Percentiles rank a stretch among this genome's conserved stretches.
phyloP scores from a whole-genome alignment of 1,140 invertebrate species.

The Araneus ventricosus region DNA sequence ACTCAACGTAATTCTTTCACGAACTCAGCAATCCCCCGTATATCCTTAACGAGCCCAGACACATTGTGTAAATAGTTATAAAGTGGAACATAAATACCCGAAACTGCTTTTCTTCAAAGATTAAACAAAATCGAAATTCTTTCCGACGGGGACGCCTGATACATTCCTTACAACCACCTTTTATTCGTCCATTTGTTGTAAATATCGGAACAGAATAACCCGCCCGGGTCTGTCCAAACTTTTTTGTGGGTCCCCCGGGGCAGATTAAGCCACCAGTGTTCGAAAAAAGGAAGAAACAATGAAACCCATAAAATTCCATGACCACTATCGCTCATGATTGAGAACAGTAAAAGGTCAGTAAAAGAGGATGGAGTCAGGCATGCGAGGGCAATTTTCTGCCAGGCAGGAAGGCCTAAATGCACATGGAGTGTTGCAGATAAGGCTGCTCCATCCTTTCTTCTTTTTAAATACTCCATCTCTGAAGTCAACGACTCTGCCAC shows the following conservation, averaged over 20 bases:
- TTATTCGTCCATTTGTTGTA: conserved; percentile 54
- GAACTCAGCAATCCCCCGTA: background rate
- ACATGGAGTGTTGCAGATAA: background rate
- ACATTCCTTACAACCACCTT: background rate
- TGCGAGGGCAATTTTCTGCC: background rate
- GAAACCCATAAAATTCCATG: conserved; percentile 61
- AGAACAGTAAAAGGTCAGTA: conserved; percentile 36
- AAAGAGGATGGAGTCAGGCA: background rate
- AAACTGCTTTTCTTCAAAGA: conserved; percentile 24
- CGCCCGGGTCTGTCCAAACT: background rate
- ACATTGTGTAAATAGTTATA: conserved; percentile 3
- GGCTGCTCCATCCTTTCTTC: background rate
- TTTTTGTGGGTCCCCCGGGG: conserved; percentile 33
- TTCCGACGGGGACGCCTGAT: background rate
- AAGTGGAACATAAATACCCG: conserved; percentile 13
- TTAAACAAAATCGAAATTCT: conserved; percentile 5
- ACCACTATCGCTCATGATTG: conserved; percentile 60
- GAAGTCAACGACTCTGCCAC: background rate
- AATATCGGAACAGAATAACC: conserved; percentile 43
- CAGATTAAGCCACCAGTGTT: conserved; percentile 39
- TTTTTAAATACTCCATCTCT: conserved; percentile 12
- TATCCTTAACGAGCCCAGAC: background rate
- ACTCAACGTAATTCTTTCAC: background rate
- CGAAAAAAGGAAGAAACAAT: conserved; percentile 43
- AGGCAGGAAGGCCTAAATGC: background rate